phyloP scores from a whole-genome alignment of 2,888 invertebrate species.

The Campoletis raptor region DNA sequence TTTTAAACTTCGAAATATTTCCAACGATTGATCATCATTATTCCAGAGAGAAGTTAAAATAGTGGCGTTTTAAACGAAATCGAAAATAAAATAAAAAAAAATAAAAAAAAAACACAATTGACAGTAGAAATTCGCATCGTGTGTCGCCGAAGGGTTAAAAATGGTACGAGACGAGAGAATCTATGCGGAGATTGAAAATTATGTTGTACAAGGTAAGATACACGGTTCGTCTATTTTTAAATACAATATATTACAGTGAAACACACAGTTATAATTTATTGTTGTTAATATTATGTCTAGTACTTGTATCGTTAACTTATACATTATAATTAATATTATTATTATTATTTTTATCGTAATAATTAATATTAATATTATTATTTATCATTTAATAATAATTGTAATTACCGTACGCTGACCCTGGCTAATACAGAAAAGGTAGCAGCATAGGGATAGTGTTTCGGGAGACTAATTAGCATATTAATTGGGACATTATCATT shows the following conservation, averaged over 20 bases:
- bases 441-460: slow-evolving; percentile 80
- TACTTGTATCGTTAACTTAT: slow-evolving; percentile 72
- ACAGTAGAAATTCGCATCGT: too few species aligned
- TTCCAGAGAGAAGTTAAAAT: too few species aligned
- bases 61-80: not conserved
- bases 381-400: slow-evolving; percentile 74
- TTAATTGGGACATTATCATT: slow-evolving; percentile 61
- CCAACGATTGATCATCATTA: too few species aligned
- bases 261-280: slow-evolving; percentile 84
- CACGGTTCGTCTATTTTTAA: slow-evolving; percentile 76
- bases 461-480: slow-evolving; percentile 81
- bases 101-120: slow-evolving; percentile 31
- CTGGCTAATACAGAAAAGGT: slow-evolving; percentile 78
- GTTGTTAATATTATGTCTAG: slow-evolving; percentile 83
- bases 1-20: too few species aligned
- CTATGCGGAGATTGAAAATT: slow-evolving; percentile 44
- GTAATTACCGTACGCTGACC: slow-evolving; percentile 76
- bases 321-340: slow-evolving; percentile 70
- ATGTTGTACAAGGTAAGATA: slow-evolving; percentile 67
- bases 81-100: too few species aligned
- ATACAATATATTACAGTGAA: slow-evolving; percentile 85
- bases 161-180: slow-evolving; percentile 47
- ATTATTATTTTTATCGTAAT: slow-evolving; percentile 77
- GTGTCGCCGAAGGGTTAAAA: not conserved
- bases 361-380: slow-evolving; percentile 58